Evolutionary conservation across 2,888 invertebrate species (phyloP).

Genomic region (Hartigia nigra): DNA sequence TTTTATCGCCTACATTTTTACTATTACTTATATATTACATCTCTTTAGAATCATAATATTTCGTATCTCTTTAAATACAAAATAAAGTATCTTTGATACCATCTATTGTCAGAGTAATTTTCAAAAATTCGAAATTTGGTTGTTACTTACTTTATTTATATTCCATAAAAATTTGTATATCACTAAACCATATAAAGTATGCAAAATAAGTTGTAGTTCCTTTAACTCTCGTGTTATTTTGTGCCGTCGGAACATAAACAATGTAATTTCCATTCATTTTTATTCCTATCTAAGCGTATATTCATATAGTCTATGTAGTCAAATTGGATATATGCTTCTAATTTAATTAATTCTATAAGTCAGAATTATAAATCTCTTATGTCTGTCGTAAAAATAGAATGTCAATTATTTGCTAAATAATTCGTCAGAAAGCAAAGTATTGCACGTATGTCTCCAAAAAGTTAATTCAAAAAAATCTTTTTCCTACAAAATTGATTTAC

Average conservation of each 20-base stretch:
- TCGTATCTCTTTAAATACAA: not conserved
- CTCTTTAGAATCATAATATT: not conserved
- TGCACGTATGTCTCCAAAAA: no score
- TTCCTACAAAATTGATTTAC: no score
- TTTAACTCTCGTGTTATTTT: not conserved
- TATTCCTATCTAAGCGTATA: not conserved
- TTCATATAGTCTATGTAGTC: not conserved
- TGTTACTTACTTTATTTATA: not conserved
- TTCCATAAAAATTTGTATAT: not conserved
- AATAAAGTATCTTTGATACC: not conserved
- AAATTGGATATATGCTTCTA: not conserved
- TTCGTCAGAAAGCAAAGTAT: no score
- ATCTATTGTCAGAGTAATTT: not conserved
- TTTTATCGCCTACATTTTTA: not conserved
- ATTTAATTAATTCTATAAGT: not conserved
- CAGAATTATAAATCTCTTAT: not conserved
- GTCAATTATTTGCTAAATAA: no score
- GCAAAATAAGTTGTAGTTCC: not conserved
- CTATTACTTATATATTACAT: not conserved
- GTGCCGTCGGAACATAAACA: not conserved
- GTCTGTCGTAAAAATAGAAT: not conserved
- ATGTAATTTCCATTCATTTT: not conserved
- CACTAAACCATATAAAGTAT: not conserved
- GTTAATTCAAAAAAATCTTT: no score
- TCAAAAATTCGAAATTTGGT: not conserved